Conservation (phyloP, 2,113 vertebrate genomes). For the Trinectes maculatus region DNA sequence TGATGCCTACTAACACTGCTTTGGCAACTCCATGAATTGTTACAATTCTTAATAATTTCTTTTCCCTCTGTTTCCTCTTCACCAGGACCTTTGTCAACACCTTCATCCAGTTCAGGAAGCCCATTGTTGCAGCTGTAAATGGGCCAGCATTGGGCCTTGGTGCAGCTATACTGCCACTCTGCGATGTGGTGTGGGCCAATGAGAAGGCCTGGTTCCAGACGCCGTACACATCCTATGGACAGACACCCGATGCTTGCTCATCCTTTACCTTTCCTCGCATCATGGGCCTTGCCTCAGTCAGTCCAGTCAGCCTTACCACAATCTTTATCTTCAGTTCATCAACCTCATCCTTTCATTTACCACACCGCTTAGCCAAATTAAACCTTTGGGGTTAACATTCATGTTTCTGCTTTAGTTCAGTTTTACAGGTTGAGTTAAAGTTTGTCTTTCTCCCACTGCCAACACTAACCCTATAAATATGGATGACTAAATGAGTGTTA, state of each 20-base stretch:
- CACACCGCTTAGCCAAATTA: no score
- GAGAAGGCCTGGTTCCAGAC: constrained; percentile 99
- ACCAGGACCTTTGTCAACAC: constrained; percentile 96
- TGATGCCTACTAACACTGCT: constrained; percentile 45
- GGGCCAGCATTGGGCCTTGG: constrained; percentile 95
- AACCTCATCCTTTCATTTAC: neutral
- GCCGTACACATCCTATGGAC: constrained; percentile 93
- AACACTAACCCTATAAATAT: no score
- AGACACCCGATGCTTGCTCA: constrained; percentile 96
- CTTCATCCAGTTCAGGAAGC: constrained; percentile 99
- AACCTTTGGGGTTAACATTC: no score
- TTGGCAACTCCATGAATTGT: neutral
- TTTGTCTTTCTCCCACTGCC: no score
- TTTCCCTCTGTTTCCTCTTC: constrained; percentile 1
- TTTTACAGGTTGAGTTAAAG: no score
- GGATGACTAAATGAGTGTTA: no score
- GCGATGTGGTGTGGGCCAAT: constrained; percentile 98
- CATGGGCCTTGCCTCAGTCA: constrained; percentile 96
- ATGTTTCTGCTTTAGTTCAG: no score
- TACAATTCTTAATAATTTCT: neutral
- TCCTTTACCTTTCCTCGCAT: constrained; percentile 94
- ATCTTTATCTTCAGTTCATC: neutral
- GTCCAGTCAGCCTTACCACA: constrained; percentile 67
- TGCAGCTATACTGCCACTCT: constrained; percentile 94
- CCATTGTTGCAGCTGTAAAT: constrained; percentile 96